Evolutionary conservation across 2,797 vertebrate species (phyloP).

Genomic region (Morus bassanus): DNA sequence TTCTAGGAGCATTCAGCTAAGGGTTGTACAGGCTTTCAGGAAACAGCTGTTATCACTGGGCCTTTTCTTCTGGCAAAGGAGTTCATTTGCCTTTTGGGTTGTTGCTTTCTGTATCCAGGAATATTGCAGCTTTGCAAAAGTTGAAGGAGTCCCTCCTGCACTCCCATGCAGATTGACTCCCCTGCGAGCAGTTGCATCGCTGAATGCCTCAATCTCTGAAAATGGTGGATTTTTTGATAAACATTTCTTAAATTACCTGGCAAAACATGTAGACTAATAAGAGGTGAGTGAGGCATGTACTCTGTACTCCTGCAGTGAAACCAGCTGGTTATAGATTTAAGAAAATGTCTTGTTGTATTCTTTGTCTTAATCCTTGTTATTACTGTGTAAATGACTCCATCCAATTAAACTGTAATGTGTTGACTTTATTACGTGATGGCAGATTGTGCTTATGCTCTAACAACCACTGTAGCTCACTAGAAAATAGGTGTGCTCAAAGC

Average conservation of each 20-base stretch:
- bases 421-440: slow-evolving; percentile 50
- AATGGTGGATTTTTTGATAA: not conserved
- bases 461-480: slow-evolving; percentile 31
- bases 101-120: not conserved
- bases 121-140: not conserved
- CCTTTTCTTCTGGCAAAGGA: not conserved
- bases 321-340: slow-evolving; percentile 47
- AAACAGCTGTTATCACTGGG: not conserved
- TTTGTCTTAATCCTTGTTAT: slow-evolving; percentile 48
- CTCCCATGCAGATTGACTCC: not conserved
- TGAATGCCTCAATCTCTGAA: not conserved
- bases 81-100: not conserved
- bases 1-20: not conserved
- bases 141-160: not conserved
- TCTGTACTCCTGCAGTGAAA: slow-evolving; percentile 30
- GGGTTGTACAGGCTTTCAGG: not conserved
- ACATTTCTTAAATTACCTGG: not conserved
- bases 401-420: slow-evolving; percentile 67
- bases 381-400: slow-evolving; percentile 59
- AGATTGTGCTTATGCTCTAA: slow-evolving; percentile 45
- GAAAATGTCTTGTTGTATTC: slow-evolving; percentile 34
- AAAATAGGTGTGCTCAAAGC: slow-evolving; percentile 48
- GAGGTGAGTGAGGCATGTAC: not conserved
- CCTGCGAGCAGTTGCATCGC: not conserved
- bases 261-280: not conserved